phyloP scores from a whole-genome alignment of 2,113 vertebrate genomes.

The Calyptomena viridis region DNA sequence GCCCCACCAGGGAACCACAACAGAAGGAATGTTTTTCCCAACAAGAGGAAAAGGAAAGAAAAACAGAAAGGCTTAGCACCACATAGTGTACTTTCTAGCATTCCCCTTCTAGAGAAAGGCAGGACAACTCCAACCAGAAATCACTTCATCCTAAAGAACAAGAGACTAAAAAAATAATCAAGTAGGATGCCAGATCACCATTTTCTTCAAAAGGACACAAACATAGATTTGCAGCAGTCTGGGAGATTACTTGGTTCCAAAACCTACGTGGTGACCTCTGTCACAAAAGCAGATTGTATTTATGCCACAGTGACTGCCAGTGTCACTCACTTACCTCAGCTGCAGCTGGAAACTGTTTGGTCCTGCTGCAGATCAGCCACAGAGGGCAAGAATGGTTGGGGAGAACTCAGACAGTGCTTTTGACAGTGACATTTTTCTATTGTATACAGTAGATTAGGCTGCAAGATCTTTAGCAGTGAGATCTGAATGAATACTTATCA shows the following conservation, averaged over 20 bases:
- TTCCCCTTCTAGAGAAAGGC: neutral
- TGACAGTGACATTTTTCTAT: neutral
- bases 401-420: neutral
- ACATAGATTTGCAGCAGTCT: neutral
- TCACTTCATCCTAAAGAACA: neutral
- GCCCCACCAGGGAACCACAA: slow-evolving; percentile 42
- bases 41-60: slow-evolving; percentile 8
- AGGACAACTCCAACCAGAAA: neutral
- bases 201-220: neutral
- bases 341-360: neutral
- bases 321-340: neutral
- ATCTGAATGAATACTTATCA: neutral
- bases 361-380: neutral
- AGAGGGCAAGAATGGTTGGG: neutral
- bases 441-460: neutral
- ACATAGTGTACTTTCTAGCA: neutral
- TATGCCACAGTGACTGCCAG: neutral
- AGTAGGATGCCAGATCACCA: neutral
- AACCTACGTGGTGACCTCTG: neutral
- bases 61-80: slow-evolving; percentile 15
- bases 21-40: slow-evolving; percentile 44
- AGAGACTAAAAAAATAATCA: neutral
- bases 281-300: neutral
- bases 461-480: neutral
- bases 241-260: neutral